Percentiles rank a stretch among this genome's conserved stretches.
phyloP scores from a whole-genome alignment of 2,888 invertebrate species.

The Melipona beecheii region DNA sequence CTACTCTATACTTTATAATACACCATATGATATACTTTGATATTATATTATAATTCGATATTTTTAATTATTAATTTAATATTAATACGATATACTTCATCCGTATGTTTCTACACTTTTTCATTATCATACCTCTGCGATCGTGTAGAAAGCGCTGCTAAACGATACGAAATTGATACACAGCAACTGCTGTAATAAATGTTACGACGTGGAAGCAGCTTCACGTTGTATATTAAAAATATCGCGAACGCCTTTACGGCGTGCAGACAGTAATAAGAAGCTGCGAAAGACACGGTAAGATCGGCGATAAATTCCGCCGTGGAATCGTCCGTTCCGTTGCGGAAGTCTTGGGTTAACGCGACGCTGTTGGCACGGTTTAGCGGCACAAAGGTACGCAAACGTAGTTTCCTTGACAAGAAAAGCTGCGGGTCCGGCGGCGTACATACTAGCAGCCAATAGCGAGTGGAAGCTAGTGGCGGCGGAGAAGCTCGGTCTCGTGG shows the following conservation, averaged over 20 bases:
- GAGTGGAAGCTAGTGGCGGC: slow-evolving; percentile 34
- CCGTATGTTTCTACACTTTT: too few relatives aligned
- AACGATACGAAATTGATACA: neutral
- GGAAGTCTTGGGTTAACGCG: slow-evolving; percentile 47
- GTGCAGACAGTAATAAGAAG: neutral
- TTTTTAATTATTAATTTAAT: too few relatives aligned
- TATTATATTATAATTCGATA: too few relatives aligned
- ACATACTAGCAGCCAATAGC: slow-evolving; percentile 67
- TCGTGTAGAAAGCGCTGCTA: too few relatives aligned
- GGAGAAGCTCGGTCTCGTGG: slow-evolving; percentile 34
- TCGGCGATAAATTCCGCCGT: slow-evolving; percentile 17
- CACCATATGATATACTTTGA: too few relatives aligned
- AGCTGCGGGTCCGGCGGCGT: slow-evolving; percentile 55
- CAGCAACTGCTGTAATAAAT: neutral
- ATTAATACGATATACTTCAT: too few relatives aligned
- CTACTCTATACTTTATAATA: too few relatives aligned
- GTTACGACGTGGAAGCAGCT: neutral
- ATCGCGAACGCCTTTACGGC: neutral
- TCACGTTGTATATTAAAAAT: neutral
- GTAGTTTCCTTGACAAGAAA: slow-evolving; percentile 65
- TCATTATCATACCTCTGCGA: too few relatives aligned
- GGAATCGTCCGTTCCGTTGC: slow-evolving; percentile 23
- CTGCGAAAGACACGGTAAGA: neutral
- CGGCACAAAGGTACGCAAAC: slow-evolving; percentile 55
- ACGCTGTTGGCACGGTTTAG: slow-evolving; percentile 41